These are phyloP conservation scores for Entomobrya multifasciata DNA, from an alignment of 2,888 invertebrate species.

Conservation along the genomic window DNA sequence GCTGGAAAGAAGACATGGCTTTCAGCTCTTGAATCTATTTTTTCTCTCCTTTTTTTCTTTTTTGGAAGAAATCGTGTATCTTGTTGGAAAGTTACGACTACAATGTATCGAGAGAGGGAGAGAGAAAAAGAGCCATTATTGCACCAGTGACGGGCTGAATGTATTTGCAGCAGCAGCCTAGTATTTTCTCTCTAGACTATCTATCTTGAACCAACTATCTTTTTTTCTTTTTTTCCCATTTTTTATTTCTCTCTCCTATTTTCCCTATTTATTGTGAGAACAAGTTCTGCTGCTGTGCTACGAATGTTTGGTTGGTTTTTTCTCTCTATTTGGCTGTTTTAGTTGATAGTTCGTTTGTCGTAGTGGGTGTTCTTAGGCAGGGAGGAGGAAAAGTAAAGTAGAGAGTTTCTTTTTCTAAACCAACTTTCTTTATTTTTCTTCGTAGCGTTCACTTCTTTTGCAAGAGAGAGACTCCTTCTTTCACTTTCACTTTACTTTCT, in stretches of 20 bases:
- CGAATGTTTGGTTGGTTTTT: neutral
- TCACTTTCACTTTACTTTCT: slow-evolving; percentile 55
- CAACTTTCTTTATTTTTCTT: slow-evolving; percentile 46
- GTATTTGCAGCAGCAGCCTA: neutral
- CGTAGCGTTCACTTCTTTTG: neutral
- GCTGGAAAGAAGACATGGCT: neutral
- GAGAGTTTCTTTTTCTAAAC: slow-evolving; percentile 6
- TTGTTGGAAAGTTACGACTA: slow-evolving; percentile 44
- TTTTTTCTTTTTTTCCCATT: slow-evolving; percentile 52
- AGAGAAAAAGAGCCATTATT: slow-evolving; percentile 46
- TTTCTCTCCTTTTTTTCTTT: slow-evolving; percentile 18
- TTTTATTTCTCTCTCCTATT: slow-evolving; percentile 49
- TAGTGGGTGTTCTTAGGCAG: slow-evolving; percentile 30
- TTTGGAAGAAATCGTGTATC: slow-evolving; percentile 20
- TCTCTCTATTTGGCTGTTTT: slow-evolving; percentile 9
- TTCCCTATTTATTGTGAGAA: slow-evolving; percentile 62
- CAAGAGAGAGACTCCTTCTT: no score
- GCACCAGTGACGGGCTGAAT: slow-evolving; percentile 38
- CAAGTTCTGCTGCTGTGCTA: slow-evolving; percentile 39
- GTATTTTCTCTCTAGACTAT: neutral
- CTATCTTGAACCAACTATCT: slow-evolving; percentile 51
- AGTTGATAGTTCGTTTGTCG: slow-evolving; percentile 38
- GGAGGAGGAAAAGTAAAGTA: neutral
- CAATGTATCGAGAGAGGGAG: slow-evolving; percentile 16
- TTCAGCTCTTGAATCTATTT: neutral